phyloP scores from a whole-genome alignment of 1,140 invertebrate species.

The Drosophila equinoxialis region DNA sequence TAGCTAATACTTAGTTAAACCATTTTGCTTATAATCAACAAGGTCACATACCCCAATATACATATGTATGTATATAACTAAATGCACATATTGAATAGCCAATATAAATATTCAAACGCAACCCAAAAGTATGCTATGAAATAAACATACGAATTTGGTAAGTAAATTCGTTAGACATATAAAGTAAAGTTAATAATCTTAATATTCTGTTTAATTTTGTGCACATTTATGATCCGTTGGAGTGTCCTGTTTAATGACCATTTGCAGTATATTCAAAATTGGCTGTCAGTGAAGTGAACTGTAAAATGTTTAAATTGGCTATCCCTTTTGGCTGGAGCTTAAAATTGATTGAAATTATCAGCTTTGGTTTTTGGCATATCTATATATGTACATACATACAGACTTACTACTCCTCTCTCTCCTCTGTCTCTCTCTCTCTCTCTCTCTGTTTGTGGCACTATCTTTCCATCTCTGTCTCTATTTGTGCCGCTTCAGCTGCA shows the following conservation, averaged over 20 bases:
- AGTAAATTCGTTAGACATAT: constrained; percentile 5
- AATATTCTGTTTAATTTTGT: constrained; percentile 1
- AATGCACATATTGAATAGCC: no score
- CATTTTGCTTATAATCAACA: no score
- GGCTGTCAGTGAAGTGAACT: constrained; percentile 59
- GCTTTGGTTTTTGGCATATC: constrained; percentile 74
- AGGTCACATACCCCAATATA: no score
- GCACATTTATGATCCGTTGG: neutral
- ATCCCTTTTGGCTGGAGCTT: constrained; percentile 66
- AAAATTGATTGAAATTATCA: constrained; percentile 82
- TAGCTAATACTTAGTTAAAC: no score
- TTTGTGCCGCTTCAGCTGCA: constrained; percentile 25
- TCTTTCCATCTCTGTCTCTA: constrained; percentile 7
- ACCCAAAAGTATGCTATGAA: constrained; percentile 3
- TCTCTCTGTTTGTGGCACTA: neutral
- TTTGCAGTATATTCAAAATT: constrained; percentile 58
- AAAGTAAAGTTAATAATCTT: constrained; percentile 8
- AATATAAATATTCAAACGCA: neutral
- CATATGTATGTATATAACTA: no score
- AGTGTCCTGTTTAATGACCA: constrained; percentile 7
- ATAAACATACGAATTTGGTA: neutral
- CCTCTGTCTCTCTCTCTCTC: neutral
- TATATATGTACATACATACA: constrained; percentile 12
- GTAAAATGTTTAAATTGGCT: constrained; percentile 66
- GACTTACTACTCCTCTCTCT: no score